Evolutionary conservation across 2,888 invertebrate species (phyloP).

Genomic region (Cheilosia vulpina): DNA sequence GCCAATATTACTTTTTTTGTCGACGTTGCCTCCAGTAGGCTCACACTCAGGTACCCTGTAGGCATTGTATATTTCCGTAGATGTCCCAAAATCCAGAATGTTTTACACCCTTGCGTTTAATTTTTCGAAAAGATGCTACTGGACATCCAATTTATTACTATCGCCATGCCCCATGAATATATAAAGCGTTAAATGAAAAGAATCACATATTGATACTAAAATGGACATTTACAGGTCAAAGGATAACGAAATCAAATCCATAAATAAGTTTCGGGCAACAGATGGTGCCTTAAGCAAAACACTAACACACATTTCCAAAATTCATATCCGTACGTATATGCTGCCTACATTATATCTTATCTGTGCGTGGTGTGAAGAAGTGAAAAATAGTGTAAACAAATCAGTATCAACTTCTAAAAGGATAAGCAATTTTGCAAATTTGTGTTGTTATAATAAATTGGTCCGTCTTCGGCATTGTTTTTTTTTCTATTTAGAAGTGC

Average conservation of each 20-base stretch:
- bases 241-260: constrained; percentile 68
- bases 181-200: constrained; percentile 66
- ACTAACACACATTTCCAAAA: constrained; percentile 30
- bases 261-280: constrained; percentile 70
- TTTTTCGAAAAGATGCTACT: constrained; percentile 26
- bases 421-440: constrained; percentile 33
- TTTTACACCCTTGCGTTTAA: constrained; percentile 15
- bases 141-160: constrained; percentile 65
- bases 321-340: constrained; percentile 4
- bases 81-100: constrained; percentile 21
- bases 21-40: background rate
- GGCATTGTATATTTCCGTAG: constrained; percentile 13
- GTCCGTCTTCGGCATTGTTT: constrained; percentile 17
- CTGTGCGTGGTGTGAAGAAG: constrained; percentile 1
- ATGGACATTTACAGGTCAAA: constrained; percentile 65
- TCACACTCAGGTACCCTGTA: background rate
- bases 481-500: too few species aligned
- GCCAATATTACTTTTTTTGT: too few species aligned
- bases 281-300: constrained; percentile 48
- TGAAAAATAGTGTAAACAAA: constrained; percentile 64
- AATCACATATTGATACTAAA: constrained; percentile 60
- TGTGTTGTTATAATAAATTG: constrained; percentile 56
- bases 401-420: constrained; percentile 57
- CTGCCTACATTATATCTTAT: background rate
- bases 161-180: constrained; percentile 63